Conservation (phyloP, 2,888 invertebrate genomes). For the Theretra japonica region DNA sequence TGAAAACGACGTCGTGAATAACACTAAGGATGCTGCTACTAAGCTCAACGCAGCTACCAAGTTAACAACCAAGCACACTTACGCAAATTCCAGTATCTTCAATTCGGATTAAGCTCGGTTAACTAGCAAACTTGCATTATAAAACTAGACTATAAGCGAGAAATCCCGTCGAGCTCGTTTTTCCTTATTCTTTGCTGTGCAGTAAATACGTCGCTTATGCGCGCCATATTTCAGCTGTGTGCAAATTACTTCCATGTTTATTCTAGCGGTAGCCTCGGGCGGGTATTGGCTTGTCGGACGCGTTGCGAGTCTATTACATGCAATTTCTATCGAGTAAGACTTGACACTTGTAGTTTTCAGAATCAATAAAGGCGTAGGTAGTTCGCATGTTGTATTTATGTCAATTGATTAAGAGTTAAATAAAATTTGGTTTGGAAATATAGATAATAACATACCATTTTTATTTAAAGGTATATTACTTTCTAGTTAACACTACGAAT, state of each 20-base stretch:
- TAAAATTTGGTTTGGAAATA: too few species aligned
- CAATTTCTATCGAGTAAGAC: background rate
- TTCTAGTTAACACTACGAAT: too few species aligned
- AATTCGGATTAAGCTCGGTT: background rate
- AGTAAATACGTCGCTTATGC: slow-evolving; percentile 16
- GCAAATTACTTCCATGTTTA: slow-evolving; percentile 24
- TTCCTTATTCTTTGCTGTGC: background rate
- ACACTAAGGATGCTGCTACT: background rate
- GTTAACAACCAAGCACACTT: background rate
- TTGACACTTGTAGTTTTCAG: background rate
- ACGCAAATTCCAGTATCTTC: background rate
- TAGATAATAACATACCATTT: too few species aligned
- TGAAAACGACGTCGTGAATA: background rate
- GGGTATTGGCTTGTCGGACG: background rate
- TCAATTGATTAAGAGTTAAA: background rate
- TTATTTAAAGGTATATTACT: too few species aligned
- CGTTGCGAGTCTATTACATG: background rate
- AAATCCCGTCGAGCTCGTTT: background rate
- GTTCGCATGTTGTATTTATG: background rate
- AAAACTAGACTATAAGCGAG: background rate
- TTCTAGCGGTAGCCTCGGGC: background rate
- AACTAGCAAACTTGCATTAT: background rate
- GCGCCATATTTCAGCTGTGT: slow-evolving; percentile 7
- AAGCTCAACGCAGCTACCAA: background rate
- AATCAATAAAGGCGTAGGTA: background rate